Conservation (phyloP, 2,797 vertebrate genomes). For the Lepilemur septentrionalis region DNA sequence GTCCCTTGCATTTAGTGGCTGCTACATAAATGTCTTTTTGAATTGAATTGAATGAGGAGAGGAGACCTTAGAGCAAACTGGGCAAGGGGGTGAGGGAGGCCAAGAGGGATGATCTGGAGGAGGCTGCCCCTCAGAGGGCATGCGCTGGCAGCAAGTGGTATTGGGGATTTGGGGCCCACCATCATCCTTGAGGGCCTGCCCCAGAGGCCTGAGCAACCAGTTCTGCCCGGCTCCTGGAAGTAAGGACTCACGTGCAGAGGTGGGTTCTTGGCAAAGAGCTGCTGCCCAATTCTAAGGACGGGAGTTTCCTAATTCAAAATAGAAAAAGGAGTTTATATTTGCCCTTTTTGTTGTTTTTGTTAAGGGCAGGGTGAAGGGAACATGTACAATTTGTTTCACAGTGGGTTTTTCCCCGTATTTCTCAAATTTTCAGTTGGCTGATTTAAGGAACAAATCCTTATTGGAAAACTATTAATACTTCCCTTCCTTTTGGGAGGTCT, state of each 20-base stretch:
- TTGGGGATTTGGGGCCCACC: background rate
- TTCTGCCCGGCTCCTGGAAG: background rate
- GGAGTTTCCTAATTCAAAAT: background rate
- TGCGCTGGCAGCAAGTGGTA: background rate
- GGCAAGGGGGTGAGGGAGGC: background rate
- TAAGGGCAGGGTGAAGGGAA: background rate
- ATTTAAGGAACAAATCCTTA: background rate
- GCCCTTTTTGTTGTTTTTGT: background rate
- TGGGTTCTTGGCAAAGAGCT: background rate
- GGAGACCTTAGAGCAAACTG: background rate
- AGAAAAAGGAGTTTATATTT: background rate
- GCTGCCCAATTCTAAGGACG: background rate
- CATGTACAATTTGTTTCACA: background rate
- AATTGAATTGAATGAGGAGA: background rate
- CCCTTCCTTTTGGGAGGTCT: background rate
- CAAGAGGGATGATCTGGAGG: background rate
- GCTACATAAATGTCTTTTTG: background rate
- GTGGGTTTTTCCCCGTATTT: background rate
- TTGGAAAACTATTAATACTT: background rate
- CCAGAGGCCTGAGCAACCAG: background rate
- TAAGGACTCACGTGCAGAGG: background rate
- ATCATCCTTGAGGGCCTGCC: background rate
- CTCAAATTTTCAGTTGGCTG: background rate
- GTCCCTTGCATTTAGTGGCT: background rate
- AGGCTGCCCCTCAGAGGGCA: background rate